Evolutionary conservation across 37 sponge, comb jelly and placozoan genomes (phyloP).

Genomic region (Crambe crambe): DNA sequence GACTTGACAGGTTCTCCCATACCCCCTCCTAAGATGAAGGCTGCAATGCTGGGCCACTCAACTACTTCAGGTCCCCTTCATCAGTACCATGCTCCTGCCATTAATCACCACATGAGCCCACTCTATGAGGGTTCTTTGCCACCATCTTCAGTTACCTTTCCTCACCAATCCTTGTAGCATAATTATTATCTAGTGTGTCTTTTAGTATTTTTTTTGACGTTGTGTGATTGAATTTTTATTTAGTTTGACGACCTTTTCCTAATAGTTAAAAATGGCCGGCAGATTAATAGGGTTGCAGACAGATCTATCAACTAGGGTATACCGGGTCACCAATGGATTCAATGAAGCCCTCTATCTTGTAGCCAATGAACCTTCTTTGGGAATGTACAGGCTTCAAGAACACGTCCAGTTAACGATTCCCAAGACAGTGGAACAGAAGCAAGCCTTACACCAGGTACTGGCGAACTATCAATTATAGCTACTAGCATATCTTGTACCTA

Average conservation of each 20-base stretch:
- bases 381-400: slow-evolving; percentile 80
- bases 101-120: neutral
- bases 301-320: slow-evolving; percentile 36
- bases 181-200: neutral
- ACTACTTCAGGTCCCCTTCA: neutral
- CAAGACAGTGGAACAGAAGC: slow-evolving; percentile 40
- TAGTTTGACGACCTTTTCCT: neutral
- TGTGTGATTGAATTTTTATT: neutral
- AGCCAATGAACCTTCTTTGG: slow-evolving; percentile 81
- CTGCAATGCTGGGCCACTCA: neutral
- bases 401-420: slow-evolving; percentile 56
- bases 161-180: slow-evolving; percentile 1
- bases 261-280: neutral
- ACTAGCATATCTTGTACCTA: neutral
- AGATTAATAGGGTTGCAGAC: slow-evolving; percentile 15
- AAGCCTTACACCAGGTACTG: slow-evolving; percentile 12
- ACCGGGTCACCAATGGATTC: slow-evolving; percentile 30
- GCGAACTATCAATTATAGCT: neutral
- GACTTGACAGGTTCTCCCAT: slow-evolving; percentile 1
- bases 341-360: slow-evolving; percentile 36
- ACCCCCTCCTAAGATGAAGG: neutral
- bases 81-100: neutral
- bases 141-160: neutral
- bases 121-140: neutral
- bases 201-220: neutral